Base-by-base conservation (phyloP, 2,888 invertebrate species). In the Temnothorax rugatulus region DNA sequence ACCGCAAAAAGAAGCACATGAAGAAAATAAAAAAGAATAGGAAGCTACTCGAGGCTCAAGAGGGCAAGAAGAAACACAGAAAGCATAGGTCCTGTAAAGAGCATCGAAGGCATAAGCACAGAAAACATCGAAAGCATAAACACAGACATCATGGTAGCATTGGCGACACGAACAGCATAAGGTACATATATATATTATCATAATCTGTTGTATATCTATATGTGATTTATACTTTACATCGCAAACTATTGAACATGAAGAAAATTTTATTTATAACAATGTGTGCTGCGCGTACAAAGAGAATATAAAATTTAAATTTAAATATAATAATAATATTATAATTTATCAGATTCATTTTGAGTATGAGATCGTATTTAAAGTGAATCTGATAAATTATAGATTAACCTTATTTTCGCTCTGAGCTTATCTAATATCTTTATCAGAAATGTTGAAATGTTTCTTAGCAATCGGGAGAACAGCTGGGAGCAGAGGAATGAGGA, bases 71-170 rank as follows among this genome's bases (percentile, higher is more conserved):
- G 93, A 97, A 97, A 93, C 97, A 96, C 92, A 96, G 96, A 90
- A 97, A 96, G 91, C 97, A 97, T 92, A 97, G 96, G 93, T 97
- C 96, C 91, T 96, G 96, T 90, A 97, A 97, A 86, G 97, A 97
- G 85, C 96, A 96, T 88, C 96, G 97, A 91, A 97, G 97, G 91
- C 97, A 97, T 89, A 94, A 93, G 77, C 95, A 95, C 75, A 94
- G 94, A 85, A 94, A 95, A 89, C 96, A 96, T 83, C 96, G 96
- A 84, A 97, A 97, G 92, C 97, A 97, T 90, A 97, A 97, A 94
- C 98, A 97, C 93, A 97, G 96, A 85, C 97, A 97, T 95, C 97
- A 97, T 92, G 97, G 97, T 94, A 97, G 97, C 92, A 96, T 97
- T 96, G 97, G 94, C 96, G 97, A 92, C 95, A 96, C 96, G 64